Percentiles rank a stretch among this genome's conserved stretches.
Evolutionary conservation across 2,888 invertebrate genomes (phyloP).

Genomic region (Herminia tarsipennalis): DNA sequence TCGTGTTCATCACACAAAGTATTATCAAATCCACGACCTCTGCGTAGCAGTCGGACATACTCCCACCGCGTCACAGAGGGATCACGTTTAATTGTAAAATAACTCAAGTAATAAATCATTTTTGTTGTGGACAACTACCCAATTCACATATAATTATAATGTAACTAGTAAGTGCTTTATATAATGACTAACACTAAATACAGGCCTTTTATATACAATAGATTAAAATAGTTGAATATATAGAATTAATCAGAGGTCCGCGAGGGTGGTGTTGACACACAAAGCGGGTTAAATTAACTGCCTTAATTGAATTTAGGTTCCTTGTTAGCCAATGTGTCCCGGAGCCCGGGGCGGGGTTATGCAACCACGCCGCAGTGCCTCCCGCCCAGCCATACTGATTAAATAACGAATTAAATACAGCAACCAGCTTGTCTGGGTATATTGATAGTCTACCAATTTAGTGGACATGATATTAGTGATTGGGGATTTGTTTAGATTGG

Average conservation of each 20-base stretch:
- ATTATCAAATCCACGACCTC: too few relatives aligned
- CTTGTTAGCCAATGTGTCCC: slow-evolving; percentile 80
- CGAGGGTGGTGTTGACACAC: slow-evolving; percentile 72
- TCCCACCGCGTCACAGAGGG: too few relatives aligned
- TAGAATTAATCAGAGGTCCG: slow-evolving; percentile 65
- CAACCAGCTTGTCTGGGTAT: slow-evolving; percentile 14
- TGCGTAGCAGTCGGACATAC: too few relatives aligned
- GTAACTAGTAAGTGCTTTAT: too few relatives aligned
- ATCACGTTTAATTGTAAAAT: too few relatives aligned
- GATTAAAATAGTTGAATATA: slow-evolving; percentile 51
- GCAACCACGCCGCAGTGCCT: slow-evolving; percentile 33
- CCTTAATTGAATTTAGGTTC: slow-evolving; percentile 85
- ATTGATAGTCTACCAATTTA: slow-evolving; percentile 30
- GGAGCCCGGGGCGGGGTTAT: slow-evolving; percentile 42
- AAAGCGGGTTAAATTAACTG: slow-evolving; percentile 84
- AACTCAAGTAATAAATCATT: too few relatives aligned
- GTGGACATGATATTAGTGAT: slow-evolving; percentile 12
- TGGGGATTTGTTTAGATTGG: slow-evolving; percentile 4
- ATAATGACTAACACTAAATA: not conserved
- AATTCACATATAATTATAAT: too few relatives aligned
- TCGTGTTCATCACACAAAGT: too few relatives aligned
- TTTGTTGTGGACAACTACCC: too few relatives aligned
- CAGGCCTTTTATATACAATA: slow-evolving; percentile 9
- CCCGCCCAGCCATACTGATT: slow-evolving; percentile 37
- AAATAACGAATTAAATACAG: slow-evolving; percentile 50